These are phyloP conservation scores for Lathamus discolor DNA, from an alignment of 2,113 vertebrate genomes.

Conservation along the genomic window DNA sequence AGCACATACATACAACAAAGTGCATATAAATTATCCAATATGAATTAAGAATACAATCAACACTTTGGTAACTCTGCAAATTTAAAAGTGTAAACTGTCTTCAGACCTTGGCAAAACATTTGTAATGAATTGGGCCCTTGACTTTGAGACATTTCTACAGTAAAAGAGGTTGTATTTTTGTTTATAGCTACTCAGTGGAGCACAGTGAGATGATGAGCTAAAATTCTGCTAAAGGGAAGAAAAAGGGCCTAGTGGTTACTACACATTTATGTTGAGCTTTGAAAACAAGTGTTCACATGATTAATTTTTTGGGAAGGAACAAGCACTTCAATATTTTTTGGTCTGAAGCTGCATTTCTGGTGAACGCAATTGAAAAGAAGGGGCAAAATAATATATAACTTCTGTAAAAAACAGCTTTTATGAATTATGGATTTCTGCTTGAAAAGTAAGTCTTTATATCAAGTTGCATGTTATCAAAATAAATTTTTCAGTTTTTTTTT, in stretches of 20 bases:
- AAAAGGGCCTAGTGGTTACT: background rate
- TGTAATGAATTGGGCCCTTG: conserved; percentile 1
- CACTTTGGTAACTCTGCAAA: background rate
- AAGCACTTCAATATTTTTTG: background rate
- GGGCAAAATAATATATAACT: background rate
- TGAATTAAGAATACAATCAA: conserved; percentile 30
- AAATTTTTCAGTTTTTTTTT: background rate
- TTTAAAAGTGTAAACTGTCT: background rate
- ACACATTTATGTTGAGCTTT: background rate
- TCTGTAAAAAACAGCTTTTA: background rate
- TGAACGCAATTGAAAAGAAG: background rate
- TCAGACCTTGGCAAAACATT: background rate
- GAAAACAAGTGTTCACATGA: background rate
- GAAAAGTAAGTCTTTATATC: background rate
- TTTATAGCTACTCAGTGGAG: background rate
- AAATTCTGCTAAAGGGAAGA: background rate
- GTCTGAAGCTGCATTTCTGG: background rate
- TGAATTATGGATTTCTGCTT: background rate
- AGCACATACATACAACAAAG: background rate
- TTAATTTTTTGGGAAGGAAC: background rate
- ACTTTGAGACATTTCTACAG: background rate
- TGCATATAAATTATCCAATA: background rate
- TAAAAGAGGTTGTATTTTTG: background rate
- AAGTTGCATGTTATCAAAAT: background rate
- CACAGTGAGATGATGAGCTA: background rate